phyloP scores from a whole-genome alignment of 1,140 invertebrate genomes.

The Zaprionus inermis region DNA sequence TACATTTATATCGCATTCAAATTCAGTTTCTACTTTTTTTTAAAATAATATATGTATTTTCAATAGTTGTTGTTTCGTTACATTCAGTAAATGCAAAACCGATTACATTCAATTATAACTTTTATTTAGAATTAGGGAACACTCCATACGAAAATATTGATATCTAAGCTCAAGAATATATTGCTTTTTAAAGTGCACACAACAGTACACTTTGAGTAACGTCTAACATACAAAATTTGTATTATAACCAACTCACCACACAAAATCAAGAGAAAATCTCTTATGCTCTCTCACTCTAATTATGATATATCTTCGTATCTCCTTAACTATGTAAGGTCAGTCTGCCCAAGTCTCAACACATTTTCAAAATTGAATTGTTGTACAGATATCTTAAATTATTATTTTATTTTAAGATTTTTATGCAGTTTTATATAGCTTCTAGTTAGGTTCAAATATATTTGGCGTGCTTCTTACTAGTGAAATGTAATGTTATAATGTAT shows the following conservation, averaged over 20 bases:
- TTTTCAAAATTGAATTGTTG: constrained; percentile 31
- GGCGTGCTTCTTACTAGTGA: constrained; percentile 42
- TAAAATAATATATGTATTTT: constrained; percentile 10
- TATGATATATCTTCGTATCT: background rate
- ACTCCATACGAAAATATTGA: background rate
- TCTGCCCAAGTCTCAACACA: constrained; percentile 27
- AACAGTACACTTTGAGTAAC: background rate
- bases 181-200: constrained; percentile 3
- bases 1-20: constrained; percentile 11
- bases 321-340: constrained; percentile 38
- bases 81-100: constrained; percentile 15
- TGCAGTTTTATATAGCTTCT: constrained; percentile 38
- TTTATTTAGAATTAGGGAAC: background rate
- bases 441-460: constrained; percentile 38
- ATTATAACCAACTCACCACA: constrained; percentile 73
- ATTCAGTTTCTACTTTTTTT: constrained; percentile 1
- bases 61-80: constrained; percentile 17
- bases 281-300: background rate
- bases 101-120: constrained; percentile 2
- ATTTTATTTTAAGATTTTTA: constrained; percentile 29
- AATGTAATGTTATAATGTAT: constrained; percentile 16
- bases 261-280: constrained; percentile 62
- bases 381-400: constrained; percentile 28
- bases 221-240: constrained; percentile 9
- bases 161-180: background rate